These are phyloP conservation scores for Pyrocoelia pectoralis DNA, from an alignment of 2,888 invertebrate species.

Conservation along the genomic window DNA sequence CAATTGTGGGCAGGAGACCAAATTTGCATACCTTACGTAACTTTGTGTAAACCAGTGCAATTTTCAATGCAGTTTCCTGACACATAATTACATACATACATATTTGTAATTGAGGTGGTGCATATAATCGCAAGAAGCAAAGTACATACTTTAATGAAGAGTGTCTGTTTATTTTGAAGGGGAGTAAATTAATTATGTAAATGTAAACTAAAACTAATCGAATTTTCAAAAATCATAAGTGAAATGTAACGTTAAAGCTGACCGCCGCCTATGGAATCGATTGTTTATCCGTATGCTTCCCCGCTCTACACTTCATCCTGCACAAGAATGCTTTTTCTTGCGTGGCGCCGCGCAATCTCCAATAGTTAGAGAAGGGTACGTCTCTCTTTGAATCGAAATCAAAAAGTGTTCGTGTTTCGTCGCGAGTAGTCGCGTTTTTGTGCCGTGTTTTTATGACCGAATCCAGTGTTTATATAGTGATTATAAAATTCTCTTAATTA, in stretches of 20 bases:
- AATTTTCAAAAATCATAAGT: slow-evolving; percentile 6
- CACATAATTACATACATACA: too few relatives aligned
- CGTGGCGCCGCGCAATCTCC: slow-evolving; percentile 53
- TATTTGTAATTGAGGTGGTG: too few relatives aligned
- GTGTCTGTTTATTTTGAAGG: too few relatives aligned
- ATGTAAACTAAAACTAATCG: slow-evolving; percentile 9
- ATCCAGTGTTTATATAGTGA: slow-evolving; percentile 33
- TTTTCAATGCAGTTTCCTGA: too few relatives aligned
- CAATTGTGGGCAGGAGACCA: too few relatives aligned
- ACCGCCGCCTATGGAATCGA: slow-evolving; percentile 37
- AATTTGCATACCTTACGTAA: too few relatives aligned
- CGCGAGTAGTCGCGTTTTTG: slow-evolving; percentile 48
- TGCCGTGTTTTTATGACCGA: slow-evolving; percentile 39
- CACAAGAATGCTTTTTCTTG: slow-evolving; percentile 42
- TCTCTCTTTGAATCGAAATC: slow-evolving; percentile 51
- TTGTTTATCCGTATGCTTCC: slow-evolving; percentile 36
- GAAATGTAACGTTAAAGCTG: slow-evolving; percentile 21
- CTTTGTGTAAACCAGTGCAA: too few relatives aligned
- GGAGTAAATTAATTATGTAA: too few relatives aligned
- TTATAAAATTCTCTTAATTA: slow-evolving; percentile 20
- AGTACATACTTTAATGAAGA: too few relatives aligned
- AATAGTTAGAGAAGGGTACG: slow-evolving; percentile 39
- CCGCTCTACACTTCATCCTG: slow-evolving; percentile 35
- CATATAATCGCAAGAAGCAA: too few relatives aligned
- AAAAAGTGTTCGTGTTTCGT: slow-evolving; percentile 53